Conservation (phyloP, 2,888 invertebrate species). For the Tetragnatha montana region DNA sequence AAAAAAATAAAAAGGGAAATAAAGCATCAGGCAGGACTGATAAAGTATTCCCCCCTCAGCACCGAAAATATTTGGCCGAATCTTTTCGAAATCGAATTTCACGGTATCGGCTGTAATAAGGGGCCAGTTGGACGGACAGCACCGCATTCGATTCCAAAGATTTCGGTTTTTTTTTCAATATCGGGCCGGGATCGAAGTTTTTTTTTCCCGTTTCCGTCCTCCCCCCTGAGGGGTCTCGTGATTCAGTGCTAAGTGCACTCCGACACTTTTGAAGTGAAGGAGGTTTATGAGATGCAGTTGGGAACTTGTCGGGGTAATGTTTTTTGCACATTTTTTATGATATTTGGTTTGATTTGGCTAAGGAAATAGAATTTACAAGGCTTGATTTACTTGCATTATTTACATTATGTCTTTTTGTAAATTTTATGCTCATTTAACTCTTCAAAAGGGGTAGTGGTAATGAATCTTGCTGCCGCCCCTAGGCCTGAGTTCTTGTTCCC, state of each 20-base stretch:
- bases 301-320: not conserved
- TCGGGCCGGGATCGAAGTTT: not conserved
- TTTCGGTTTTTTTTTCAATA: not conserved
- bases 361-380: no score
- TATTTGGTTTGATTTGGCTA: no score
- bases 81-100: constrained; percentile 39
- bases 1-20: not conserved
- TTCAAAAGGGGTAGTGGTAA: no score
- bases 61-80: constrained; percentile 25
- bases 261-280: not conserved
- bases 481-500: no score
- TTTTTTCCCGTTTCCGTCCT: not conserved
- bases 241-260: not conserved
- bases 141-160: constrained; percentile 22
- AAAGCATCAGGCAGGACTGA: not conserved
- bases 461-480: no score
- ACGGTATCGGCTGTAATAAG: constrained; percentile 37
- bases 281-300: not conserved
- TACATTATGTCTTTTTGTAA: no score
- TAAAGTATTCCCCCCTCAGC: constrained; percentile 4
- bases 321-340: no score
- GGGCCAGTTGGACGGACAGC: constrained; percentile 18
- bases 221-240: not conserved
- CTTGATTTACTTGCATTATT: no score
- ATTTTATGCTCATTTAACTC: no score